Evolutionary conservation across 2,797 vertebrate species (phyloP), one percentile per base, ranked within the genome.

Genomic region (Novumbra hubbsi): DNA sequence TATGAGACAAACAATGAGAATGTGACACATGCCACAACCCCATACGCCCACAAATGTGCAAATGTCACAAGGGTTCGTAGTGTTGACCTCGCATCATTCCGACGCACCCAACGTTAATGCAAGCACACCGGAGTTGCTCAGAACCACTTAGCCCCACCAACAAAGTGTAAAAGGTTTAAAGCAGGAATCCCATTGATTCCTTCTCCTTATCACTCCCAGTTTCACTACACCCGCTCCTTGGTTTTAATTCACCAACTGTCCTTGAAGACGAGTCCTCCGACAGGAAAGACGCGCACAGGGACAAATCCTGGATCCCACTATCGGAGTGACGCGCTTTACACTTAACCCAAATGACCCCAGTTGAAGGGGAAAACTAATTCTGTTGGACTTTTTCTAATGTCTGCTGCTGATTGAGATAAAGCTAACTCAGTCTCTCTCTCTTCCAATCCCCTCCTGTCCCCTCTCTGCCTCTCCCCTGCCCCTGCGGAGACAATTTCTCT

Each of bases 391-490:
- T 89, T 89, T 89, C 88, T 83, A 81, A 85, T 87, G 88, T 88
- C 87, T 84, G 83, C 81, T 75, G 83, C 84, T 88, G 89, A 91
- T 88, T 87, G 88, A 91, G 89, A 93, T 92, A 90, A 92, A 88
- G 80, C 78, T 71, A 60, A 83, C 66, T 79, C 80, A 55, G 79
- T 86, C 80, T 55, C 14, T 48, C 14, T 48, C 52, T 41, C 71
- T 45, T 83, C 80, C 41, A 45, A 45, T 45, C 12, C 41, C 41
- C 41, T 3, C 9, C 41, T 12, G 41, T 45, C 41, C 14, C 9
- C 41, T 45, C 41, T 45, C 41, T 78, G 81, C 66, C 12, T 70
- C 34, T 63, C 84, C 82, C 80, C 81, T 80, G 81, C 86, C 76
- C 86, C 81, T 85, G 83, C 78, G 81, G 85, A 90, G 88, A 85